phyloP scores from a whole-genome alignment of 2,888 invertebrate species.

The Caenorhabditis sp. region DNA sequence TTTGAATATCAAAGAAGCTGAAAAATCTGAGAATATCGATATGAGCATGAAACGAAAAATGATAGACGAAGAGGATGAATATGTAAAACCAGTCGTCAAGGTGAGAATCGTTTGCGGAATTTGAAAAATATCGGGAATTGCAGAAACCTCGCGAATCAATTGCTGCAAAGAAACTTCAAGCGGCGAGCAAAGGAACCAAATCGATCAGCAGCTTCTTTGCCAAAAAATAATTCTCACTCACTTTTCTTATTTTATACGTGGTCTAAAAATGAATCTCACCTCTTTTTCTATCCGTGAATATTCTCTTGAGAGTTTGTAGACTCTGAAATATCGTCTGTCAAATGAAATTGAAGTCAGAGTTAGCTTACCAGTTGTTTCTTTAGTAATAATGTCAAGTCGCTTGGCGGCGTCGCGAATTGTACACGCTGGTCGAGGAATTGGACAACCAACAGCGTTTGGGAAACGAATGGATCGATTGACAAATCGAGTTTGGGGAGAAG shows the following conservation, averaged over 20 bases:
- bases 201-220: constrained; percentile 55
- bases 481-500: constrained; percentile 53
- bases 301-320: background rate
- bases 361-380: background rate
- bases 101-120: background rate
- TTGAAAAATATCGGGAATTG: constrained; percentile 8
- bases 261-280: constrained; percentile 2
- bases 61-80: constrained; percentile 22
- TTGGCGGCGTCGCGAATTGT: constrained; percentile 58
- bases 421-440: constrained; percentile 57
- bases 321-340: background rate
- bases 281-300: background rate
- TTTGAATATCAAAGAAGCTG: constrained; percentile 44
- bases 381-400: constrained; percentile 22
- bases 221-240: constrained; percentile 36
- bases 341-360: no score
- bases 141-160: constrained; percentile 47
- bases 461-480: constrained; percentile 64
- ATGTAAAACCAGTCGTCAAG: constrained; percentile 23
- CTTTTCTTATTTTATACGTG: constrained; percentile 1
- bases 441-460: constrained; percentile 60
- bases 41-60: constrained; percentile 36
- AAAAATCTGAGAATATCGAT: constrained; percentile 21
- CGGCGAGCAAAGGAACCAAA: constrained; percentile 62
- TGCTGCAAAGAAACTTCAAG: constrained; percentile 54